Evolutionary conservation across 2,888 invertebrate genomes (phyloP).

Genomic region (Meiosimyza platycephala): DNA sequence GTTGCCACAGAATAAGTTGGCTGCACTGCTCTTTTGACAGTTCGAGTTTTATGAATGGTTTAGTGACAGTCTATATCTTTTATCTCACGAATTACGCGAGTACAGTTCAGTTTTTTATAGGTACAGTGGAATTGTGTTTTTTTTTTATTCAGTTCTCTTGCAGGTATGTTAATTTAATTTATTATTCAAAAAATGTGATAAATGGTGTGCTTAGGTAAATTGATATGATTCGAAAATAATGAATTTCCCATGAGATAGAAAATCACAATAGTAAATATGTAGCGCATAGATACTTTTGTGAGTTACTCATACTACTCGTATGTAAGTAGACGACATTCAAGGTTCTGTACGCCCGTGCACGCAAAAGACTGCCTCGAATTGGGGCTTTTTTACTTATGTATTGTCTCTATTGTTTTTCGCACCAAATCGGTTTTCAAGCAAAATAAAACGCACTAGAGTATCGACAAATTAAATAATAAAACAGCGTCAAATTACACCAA

Average conservation of each 20-base stretch:
- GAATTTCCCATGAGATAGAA: no score
- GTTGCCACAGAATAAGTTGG: constrained; percentile 19
- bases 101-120: constrained; percentile 8
- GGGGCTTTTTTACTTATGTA: no score
- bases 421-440: no score
- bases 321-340: neutral
- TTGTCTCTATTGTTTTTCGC: no score
- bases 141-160: neutral
- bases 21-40: constrained; percentile 33
- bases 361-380: neutral
- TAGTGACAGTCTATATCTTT: constrained; percentile 34
- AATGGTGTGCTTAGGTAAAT: neutral
- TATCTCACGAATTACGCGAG: constrained; percentile 32
- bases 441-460: no score
- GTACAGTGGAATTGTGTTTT: constrained; percentile 26
- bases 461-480: no score
- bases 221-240: no score
- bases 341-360: constrained; percentile 20
- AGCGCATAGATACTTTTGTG: no score
- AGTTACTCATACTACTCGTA: no score
- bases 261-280: no score
- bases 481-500: no score
- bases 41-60: constrained; percentile 33
- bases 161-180: constrained; percentile 29
- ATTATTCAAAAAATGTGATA: neutral